A percentile compares a stretch with the other conserved stretches of the same genome.
Evolutionary conservation across 1,140 invertebrate species (phyloP).

Genomic region (Cherax quadricarinatus): DNA sequence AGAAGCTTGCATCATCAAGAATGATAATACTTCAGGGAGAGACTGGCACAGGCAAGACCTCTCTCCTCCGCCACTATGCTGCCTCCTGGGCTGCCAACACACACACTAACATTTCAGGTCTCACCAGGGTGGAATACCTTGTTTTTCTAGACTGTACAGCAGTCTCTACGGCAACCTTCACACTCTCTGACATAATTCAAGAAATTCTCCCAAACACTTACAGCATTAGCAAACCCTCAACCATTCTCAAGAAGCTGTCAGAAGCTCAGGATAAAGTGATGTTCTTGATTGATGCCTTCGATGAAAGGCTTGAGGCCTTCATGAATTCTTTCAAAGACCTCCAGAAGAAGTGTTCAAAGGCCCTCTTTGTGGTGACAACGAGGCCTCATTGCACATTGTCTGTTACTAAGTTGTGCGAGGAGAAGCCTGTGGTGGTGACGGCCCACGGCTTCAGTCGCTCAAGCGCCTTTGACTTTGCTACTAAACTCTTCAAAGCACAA

Average conservation of each 20-base stretch:
- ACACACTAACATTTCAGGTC: not conserved
- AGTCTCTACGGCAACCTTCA: not conserved
- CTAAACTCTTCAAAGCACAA: not conserved
- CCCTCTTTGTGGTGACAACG: slow-evolving; percentile 28
- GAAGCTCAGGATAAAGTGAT: slow-evolving; percentile 1
- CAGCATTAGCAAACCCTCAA: not conserved
- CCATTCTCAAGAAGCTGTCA: not conserved
- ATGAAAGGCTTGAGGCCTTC: slow-evolving; percentile 22
- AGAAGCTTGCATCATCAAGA: not conserved
- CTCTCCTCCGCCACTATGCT: not conserved
- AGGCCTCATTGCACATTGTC: slow-evolving; percentile 27
- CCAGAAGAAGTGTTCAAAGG: not conserved
- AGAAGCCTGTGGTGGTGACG: not conserved
- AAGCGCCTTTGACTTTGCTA: not conserved
- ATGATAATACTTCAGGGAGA: slow-evolving; percentile 4
- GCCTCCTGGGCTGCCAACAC: not conserved
- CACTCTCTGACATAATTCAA: not conserved
- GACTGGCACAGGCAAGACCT: slow-evolving; percentile 19
- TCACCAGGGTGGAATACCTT: not conserved
- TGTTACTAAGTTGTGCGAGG: slow-evolving; percentile 16
- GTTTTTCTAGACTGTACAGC: slow-evolving; percentile 12
- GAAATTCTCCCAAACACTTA: not conserved
- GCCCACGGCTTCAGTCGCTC: slow-evolving; percentile 25
- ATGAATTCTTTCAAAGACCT: not conserved
- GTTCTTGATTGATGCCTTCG: slow-evolving; percentile 33